Percentiles rank a stretch among this genome's conserved stretches.
These are phyloP conservation scores for Netelia fuscicornis DNA, from an alignment of 2,888 invertebrate genomes.

Conservation along the genomic window DNA sequence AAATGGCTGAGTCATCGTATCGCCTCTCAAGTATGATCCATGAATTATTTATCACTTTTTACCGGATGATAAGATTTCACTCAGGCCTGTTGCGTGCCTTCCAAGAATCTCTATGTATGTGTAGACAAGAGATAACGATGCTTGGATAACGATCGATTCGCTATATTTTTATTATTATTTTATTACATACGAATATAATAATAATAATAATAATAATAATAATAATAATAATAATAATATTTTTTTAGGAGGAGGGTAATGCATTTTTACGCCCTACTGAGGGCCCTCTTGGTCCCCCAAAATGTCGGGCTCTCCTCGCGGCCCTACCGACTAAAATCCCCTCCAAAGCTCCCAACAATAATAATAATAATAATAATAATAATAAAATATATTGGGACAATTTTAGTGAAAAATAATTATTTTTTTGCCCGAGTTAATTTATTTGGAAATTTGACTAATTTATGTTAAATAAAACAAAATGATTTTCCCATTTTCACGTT, in stretches of 20 bases:
- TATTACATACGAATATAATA: neutral
- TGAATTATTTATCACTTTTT: constrained; percentile 62
- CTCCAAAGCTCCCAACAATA: too few relatives aligned
- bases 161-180: neutral
- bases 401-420: too few relatives aligned
- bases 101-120: neutral
- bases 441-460: too few relatives aligned
- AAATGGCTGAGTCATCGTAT: constrained; percentile 54
- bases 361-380: neutral
- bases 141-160: neutral
- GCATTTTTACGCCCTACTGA: too few relatives aligned
- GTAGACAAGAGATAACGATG: neutral
- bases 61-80: constrained; percentile 58
- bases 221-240: neutral
- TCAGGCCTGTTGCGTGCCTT: constrained; percentile 11
- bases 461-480: too few relatives aligned
- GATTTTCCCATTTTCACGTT: too few relatives aligned
- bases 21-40: constrained; percentile 32
- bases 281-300: too few relatives aligned
- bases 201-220: neutral
- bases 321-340: too few relatives aligned
- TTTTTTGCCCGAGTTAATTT: too few relatives aligned
- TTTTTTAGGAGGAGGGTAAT: too few relatives aligned
- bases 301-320: too few relatives aligned
- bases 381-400: too few relatives aligned